Evolutionary conservation across 2,797 vertebrate genomes (phyloP).

Genomic region (Coregonus ussuriensis): DNA sequence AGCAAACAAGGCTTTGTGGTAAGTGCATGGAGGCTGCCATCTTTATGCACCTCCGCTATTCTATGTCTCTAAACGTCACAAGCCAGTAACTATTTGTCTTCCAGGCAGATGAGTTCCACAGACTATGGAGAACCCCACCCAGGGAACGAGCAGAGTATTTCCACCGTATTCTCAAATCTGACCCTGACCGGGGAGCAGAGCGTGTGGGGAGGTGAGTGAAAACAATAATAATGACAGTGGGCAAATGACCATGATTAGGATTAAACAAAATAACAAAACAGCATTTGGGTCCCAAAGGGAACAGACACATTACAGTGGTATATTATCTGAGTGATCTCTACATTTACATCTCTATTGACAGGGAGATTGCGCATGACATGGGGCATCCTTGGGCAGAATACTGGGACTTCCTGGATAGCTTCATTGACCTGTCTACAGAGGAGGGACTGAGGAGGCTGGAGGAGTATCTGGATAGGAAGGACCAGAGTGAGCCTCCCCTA

Average conservation of each 20-base stretch:
- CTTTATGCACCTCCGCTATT: too few relatives aligned
- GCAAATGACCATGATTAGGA: background rate
- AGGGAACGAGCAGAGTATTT: conserved; percentile 78
- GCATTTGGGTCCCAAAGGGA: too few relatives aligned
- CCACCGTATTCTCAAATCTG: conserved; percentile 81
- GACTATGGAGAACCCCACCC: conserved; percentile 83
- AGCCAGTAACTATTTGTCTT: conserved; percentile 5
- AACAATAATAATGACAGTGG: background rate
- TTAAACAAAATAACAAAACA: too few relatives aligned
- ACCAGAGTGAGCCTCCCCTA: conserved; percentile 40
- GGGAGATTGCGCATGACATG: conserved; percentile 84
- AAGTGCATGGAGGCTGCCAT: too few relatives aligned
- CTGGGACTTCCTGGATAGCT: conserved; percentile 88
- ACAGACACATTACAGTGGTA: background rate
- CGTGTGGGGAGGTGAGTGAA: conserved; percentile 82
- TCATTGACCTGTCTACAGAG: conserved; percentile 80
- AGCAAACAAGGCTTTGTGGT: too few relatives aligned
- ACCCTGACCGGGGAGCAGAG: conserved; percentile 83
- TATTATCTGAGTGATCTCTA: conserved; percentile 27
- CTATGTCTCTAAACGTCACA: too few relatives aligned
- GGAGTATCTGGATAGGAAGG: conserved; percentile 74
- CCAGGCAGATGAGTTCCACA: conserved; percentile 83
- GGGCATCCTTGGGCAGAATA: conserved; percentile 85
- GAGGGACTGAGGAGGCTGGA: conserved; percentile 81
- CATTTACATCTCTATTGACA: conserved; percentile 61